A percentile compares a stretch with the other conserved stretches of the same genome.
These are phyloP conservation scores for Rynchops niger DNA, from an alignment of 2,113 vertebrate genomes.

Conservation along the genomic window DNA sequence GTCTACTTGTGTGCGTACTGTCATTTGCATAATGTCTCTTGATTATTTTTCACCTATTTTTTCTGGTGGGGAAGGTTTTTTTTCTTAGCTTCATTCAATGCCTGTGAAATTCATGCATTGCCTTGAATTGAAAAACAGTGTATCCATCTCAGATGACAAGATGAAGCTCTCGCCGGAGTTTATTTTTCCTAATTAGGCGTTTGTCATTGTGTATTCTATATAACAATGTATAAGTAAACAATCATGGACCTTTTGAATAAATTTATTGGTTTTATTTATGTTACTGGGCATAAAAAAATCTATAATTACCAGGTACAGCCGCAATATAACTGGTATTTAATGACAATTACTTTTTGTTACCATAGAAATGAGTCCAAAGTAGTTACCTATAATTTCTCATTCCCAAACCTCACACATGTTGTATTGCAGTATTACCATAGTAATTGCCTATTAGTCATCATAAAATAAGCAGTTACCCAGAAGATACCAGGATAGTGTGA, in stretches of 20 bases:
- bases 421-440: conserved; percentile 83
- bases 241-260: conserved; percentile 76
- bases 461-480: conserved; percentile 81
- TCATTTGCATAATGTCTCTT: neutral
- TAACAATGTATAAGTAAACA: conserved; percentile 74
- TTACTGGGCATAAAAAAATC: conserved; percentile 79
- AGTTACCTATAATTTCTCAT: conserved; percentile 84
- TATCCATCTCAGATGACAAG: conserved; percentile 59
- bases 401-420: conserved; percentile 77
- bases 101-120: neutral
- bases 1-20: neutral
- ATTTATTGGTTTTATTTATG: conserved; percentile 84
- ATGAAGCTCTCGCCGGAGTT: conserved; percentile 58
- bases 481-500: conserved; percentile 79
- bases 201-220: conserved; percentile 71
- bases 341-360: conserved; percentile 86
- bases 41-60: neutral
- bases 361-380: conserved; percentile 84
- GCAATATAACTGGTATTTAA: conserved; percentile 81
- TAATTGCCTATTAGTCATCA: conserved; percentile 87
- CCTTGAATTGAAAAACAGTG: conserved; percentile 16
- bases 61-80: neutral
- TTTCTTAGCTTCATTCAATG: neutral
- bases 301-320: conserved; percentile 83
- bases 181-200: conserved; percentile 78